Base-by-base conservation (phyloP, 2,888 invertebrate genomes). In the Conus canariensis region DNA sequence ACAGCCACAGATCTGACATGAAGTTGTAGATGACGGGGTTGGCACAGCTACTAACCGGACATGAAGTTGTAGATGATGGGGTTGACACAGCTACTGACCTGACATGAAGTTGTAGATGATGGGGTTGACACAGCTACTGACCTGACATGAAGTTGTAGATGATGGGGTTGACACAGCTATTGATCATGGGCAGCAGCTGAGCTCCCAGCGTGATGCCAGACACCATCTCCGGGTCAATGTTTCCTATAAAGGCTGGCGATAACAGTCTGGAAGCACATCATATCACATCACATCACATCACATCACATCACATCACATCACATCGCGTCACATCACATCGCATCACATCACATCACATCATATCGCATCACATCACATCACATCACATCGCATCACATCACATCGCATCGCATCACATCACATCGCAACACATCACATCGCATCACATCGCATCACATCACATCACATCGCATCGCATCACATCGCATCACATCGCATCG, bases 111-210 rank as follows among this genome's bases (percentile, higher is more conserved):
- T 91, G 70, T 91, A 91, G 87, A 91, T 91, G 60, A 91, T 74
- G 67, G 91, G 91, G 82, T 90, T 91, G 70, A 90, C n/a, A 16
- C 12, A 14, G 16, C 64, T n/a, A 7, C 85, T 85, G n/a, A 91
- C 91, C 91, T 56, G 90, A 90, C 90, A 91, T 90, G 77, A 90
- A 90, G 89, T 90, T 91, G 74, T 91, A 91, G 87, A 91, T 91
- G 64, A 91, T 77, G 70, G 91, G 91, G 77, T 91, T 91, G 82
- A 90, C 90, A 74, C 90, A 91, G 77, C 90, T 90, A 90, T 91
- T 91, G 60, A 90, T 88, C 86, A 90, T 85, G 16, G 90, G 85
- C 9, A 91, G 88, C 19, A 91, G 82, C 58, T 90, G 89, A 12
- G 91, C 88, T 74, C 90, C 89, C 25, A 91, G 90, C 2, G 90